phyloP scores from a whole-genome alignment of 2,113 vertebrate species.

The Caloenas nicobarica region DNA sequence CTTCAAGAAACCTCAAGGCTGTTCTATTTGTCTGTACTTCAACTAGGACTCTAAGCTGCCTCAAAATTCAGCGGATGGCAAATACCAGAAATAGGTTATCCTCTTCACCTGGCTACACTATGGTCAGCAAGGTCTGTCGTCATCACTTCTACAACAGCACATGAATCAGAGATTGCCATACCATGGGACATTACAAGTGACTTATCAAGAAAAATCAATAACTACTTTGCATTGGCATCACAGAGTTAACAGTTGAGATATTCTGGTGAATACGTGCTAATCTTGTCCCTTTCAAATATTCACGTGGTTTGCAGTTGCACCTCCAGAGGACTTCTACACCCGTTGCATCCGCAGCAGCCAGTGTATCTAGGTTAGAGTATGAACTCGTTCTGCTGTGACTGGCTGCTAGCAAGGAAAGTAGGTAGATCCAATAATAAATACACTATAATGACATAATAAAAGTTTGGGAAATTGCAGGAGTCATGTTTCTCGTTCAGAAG shows the following conservation, averaged over 20 bases:
- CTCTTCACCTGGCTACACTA: not conserved
- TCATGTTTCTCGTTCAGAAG: conserved; percentile 42
- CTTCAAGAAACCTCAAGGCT: not conserved
- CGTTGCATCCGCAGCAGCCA: not conserved
- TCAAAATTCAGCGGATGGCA: not conserved
- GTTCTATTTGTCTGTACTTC: not conserved
- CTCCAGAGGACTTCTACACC: not conserved
- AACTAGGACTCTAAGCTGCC: not conserved
- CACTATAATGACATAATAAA: not conserved
- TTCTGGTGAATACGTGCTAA: not conserved
- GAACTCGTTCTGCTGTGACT: not conserved
- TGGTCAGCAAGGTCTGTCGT: not conserved
- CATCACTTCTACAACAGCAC: not conserved
- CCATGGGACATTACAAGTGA: not conserved
- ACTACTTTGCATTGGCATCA: not conserved
- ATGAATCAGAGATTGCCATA: not conserved
- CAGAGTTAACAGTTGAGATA: not conserved
- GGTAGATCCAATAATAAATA: conserved; percentile 52
- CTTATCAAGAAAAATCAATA: not conserved
- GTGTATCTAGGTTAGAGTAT: not conserved
- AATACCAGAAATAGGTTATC: not conserved
- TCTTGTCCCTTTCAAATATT: not conserved
- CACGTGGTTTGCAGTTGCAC: not conserved
- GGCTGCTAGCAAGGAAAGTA: conserved; percentile 44
- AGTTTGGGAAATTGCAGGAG: conserved; percentile 16